A percentile compares a stretch with the other conserved stretches of the same genome.
phyloP scores from a whole-genome alignment of 2,888 invertebrate species.

The Leucania comma region DNA sequence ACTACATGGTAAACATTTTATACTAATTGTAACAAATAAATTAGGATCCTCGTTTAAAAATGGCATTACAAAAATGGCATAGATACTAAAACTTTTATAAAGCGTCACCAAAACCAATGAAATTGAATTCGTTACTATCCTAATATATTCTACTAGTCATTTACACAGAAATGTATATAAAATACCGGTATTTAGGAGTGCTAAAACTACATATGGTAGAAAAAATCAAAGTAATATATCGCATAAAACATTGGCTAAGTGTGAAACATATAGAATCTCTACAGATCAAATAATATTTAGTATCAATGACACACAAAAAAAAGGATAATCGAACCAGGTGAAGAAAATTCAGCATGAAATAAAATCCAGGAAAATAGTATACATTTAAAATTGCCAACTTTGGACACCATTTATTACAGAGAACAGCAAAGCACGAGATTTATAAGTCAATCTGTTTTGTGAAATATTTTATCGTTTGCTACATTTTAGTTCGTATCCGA shows the following conservation, averaged over 20 bases:
- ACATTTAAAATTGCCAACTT: conserved; percentile 35
- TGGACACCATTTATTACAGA: conserved; percentile 42
- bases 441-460: conserved; percentile 65
- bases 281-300: not conserved
- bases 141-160: not conserved
- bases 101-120: not conserved
- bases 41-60: not conserved
- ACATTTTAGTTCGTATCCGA: conserved; percentile 52
- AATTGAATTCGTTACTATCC: not conserved
- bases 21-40: conserved; percentile 41
- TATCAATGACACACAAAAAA: not conserved
- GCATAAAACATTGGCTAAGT: not conserved
- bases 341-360: not conserved
- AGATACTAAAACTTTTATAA: no score
- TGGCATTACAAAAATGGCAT: not conserved
- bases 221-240: not conserved
- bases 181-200: not conserved
- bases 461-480: conserved; percentile 63
- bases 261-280: not conserved
- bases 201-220: not conserved
- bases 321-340: not conserved
- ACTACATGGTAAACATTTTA: conserved; percentile 31
- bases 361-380: conserved; percentile 14
- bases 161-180: not conserved
- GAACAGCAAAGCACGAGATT: conserved; percentile 52